Conservation (phyloP, 2,797 vertebrate genomes). For the Anabas testudineus region DNA sequence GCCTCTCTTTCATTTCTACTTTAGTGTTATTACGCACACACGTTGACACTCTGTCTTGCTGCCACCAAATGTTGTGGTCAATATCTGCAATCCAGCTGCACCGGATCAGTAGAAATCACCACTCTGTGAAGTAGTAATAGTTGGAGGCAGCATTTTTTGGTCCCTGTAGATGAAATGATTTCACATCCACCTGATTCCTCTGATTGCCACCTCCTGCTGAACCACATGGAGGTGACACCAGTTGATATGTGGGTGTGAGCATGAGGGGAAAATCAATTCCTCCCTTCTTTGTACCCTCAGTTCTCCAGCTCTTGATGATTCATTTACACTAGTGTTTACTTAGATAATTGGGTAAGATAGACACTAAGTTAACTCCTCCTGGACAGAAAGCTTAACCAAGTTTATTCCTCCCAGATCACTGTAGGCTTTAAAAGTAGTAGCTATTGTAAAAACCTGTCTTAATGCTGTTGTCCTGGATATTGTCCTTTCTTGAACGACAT, state of each 20-base stretch:
- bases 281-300: background rate
- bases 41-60: constrained; percentile 1
- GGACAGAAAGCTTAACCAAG: background rate
- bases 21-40: constrained; percentile 1
- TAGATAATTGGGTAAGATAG: background rate
- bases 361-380: background rate
- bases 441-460: constrained; percentile 17
- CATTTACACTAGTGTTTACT: constrained; percentile 7
- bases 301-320: constrained; percentile 11
- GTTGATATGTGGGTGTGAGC: background rate
- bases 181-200: constrained; percentile 7
- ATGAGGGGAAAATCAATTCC: constrained; percentile 11
- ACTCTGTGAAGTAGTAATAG: constrained; percentile 4
- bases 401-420: constrained; percentile 5
- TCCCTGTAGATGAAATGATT: constrained; percentile 15
- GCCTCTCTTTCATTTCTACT: background rate
- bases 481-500: constrained; percentile 15
- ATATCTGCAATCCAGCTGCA: constrained; percentile 18
- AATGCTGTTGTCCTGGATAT: constrained; percentile 17
- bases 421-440: constrained; percentile 12
- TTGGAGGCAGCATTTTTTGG: constrained; percentile 28
- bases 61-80: constrained; percentile 13
- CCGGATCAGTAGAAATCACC: constrained; percentile 28
- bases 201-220: background rate
- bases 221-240: background rate